These are phyloP conservation scores for Rhinella marina DNA, from an alignment of 2,797 vertebrate genomes.

Conservation along the genomic window DNA sequence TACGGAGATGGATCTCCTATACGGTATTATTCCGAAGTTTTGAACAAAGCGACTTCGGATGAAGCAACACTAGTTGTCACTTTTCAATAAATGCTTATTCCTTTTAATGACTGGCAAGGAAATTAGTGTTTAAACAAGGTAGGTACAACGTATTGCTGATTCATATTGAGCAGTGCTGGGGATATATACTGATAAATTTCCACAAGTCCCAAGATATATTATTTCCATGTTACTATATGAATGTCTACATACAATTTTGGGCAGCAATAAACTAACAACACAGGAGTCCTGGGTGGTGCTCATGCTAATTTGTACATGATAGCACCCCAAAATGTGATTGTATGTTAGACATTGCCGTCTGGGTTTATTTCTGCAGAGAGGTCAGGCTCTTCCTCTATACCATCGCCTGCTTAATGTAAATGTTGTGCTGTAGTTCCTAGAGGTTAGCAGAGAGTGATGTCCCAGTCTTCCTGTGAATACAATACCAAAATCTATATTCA, in stretches of 20 bases:
- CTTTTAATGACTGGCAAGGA: no score
- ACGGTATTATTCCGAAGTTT: no score
- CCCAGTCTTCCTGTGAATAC: constrained; percentile 50
- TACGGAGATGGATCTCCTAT: no score
- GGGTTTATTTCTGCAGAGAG: constrained; percentile 30
- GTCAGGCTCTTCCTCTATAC: constrained; percentile 3
- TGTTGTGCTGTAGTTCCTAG: constrained; percentile 32
- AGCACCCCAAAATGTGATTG: background rate
- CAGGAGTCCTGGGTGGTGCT: background rate
- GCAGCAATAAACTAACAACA: background rate
- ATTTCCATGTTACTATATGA: background rate
- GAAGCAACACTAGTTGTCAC: no score
- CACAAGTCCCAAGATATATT: background rate
- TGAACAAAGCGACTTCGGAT: no score
- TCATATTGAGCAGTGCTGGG: no score
- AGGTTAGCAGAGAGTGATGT: constrained; percentile 60
- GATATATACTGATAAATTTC: no score
- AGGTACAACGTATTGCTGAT: no score
- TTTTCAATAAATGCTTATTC: no score
- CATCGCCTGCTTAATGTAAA: constrained; percentile 48
- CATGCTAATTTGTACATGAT: background rate
- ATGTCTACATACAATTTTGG: background rate
- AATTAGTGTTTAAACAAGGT: no score
- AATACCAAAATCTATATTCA: constrained; percentile 62
- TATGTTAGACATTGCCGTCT: background rate